Percentiles rank a stretch among this genome's conserved stretches.
phyloP scores from a whole-genome alignment of 2,113 vertebrate genomes.

The Corydoras sp. region DNA sequence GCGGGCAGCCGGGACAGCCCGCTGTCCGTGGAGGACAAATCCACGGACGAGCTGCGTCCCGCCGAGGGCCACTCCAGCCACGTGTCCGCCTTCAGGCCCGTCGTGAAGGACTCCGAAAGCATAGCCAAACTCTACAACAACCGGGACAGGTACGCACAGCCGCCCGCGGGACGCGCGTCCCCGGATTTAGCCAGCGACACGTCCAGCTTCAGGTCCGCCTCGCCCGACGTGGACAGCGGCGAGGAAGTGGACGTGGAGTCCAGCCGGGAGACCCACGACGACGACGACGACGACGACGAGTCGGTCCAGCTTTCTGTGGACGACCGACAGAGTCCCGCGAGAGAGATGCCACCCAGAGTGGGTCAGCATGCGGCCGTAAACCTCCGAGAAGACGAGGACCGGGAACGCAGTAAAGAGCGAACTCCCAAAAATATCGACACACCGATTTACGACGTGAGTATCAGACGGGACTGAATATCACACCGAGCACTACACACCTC shows the following conservation, averaged over 20 bases:
- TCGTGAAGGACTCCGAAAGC: slow-evolving; percentile 87
- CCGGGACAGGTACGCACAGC: slow-evolving; percentile 69
- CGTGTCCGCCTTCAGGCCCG: slow-evolving; percentile 89
- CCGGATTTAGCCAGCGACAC: slow-evolving; percentile 91
- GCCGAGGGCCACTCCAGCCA: slow-evolving; percentile 66
- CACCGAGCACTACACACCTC: neutral
- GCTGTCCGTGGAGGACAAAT: slow-evolving; percentile 71
- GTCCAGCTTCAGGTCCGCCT: slow-evolving; percentile 84
- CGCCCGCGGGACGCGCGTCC: slow-evolving; percentile 75
- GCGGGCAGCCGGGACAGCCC: slow-evolving; percentile 36
- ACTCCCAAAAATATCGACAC: slow-evolving; percentile 61
- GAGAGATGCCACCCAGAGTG: slow-evolving; percentile 30
- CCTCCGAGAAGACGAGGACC: too few species aligned
- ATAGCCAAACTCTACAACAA: slow-evolving; percentile 91
- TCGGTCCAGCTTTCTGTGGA: slow-evolving; percentile 51
- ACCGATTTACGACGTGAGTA: slow-evolving; percentile 60
- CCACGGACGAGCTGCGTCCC: slow-evolving; percentile 70
- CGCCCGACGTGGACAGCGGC: slow-evolving; percentile 81
- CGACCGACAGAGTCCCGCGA: slow-evolving; percentile 51
- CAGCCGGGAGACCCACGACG: slow-evolving; percentile 77
- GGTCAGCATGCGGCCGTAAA: neutral
- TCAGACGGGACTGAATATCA: neutral
- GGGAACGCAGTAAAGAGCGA: slow-evolving; percentile 42
- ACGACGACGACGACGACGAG: slow-evolving; percentile 69
- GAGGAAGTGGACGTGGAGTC: slow-evolving; percentile 92